A percentile compares a stretch with the other conserved stretches of the same genome.
Evolutionary conservation across 2,888 invertebrate species (phyloP).

Genomic region (Catocala sponsa): DNA sequence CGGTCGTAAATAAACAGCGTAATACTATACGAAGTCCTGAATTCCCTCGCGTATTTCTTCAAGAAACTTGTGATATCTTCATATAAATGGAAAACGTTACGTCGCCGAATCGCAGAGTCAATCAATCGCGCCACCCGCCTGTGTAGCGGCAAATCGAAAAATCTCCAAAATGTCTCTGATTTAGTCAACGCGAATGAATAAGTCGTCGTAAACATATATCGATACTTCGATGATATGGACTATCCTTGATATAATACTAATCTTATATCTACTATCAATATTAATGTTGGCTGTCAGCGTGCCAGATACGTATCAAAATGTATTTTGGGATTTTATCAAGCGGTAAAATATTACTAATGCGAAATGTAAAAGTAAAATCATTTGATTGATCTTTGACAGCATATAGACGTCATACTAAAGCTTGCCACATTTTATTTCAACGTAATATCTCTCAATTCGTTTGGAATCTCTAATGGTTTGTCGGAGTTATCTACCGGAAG

Average conservation of each 20-base stretch:
- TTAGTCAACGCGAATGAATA: constrained; percentile 54
- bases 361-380: no score
- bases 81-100: constrained; percentile 79
- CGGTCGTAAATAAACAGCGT: constrained; percentile 28
- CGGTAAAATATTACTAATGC: no score
- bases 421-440: no score
- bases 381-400: no score
- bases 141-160: constrained; percentile 82
- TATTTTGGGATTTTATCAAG: neutral
- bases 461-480: no score
- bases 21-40: constrained; percentile 22
- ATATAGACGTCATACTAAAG: no score
- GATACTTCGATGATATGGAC: constrained; percentile 31
- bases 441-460: no score
- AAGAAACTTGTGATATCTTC: constrained; percentile 72
- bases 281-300: neutral
- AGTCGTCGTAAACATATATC: constrained; percentile 55
- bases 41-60: constrained; percentile 56
- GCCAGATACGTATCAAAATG: neutral
- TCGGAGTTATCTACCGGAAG: constrained; percentile 24
- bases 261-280: constrained; percentile 2
- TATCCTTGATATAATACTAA: constrained; percentile 8
- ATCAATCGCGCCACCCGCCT: constrained; percentile 75
- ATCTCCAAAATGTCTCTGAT: constrained; percentile 73
- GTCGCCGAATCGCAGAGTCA: constrained; percentile 71